These are phyloP conservation scores for Cotesia vestalis DNA, from an alignment of 1,140 invertebrate species.

Conservation along the genomic window DNA sequence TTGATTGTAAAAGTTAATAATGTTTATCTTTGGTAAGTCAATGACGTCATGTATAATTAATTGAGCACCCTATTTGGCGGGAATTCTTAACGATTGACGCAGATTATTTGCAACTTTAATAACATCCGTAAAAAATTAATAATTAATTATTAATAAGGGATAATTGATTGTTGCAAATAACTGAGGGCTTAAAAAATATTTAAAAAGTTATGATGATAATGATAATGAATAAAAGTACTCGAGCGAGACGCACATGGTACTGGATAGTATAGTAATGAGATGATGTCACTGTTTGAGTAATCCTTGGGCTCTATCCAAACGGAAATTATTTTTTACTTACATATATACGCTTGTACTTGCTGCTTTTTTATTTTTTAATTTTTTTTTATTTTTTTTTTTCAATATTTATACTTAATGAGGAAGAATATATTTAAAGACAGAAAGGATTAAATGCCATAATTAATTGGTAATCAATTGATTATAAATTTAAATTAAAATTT, in stretches of 20 bases:
- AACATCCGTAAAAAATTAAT: background rate
- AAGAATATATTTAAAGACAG: too few species aligned
- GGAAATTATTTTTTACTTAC: conserved; percentile 22
- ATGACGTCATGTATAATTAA: conserved; percentile 23
- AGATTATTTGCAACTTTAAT: background rate
- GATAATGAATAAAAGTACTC: too few species aligned
- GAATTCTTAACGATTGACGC: conserved; percentile 19
- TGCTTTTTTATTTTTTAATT: too few species aligned
- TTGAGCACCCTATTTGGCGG: conserved; percentile 9
- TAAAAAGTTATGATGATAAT: too few species aligned
- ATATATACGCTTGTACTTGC: background rate
- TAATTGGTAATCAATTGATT: too few species aligned
- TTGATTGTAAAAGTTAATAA: background rate
- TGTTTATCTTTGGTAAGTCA: background rate
- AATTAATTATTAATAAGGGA: too few species aligned
- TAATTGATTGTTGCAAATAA: too few species aligned
- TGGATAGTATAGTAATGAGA: conserved; percentile 10
- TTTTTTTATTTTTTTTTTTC: too few species aligned
- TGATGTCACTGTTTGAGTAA: conserved; percentile 36
- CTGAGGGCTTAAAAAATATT: too few species aligned
- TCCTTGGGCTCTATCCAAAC: conserved; percentile 25
- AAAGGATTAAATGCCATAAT: too few species aligned
- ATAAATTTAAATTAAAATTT: too few species aligned
- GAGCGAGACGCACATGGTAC: conserved; percentile 32
- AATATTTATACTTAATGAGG: too few species aligned